A percentile compares a stretch with the other conserved stretches of the same genome.
Conservation (phyloP, 2,113 vertebrate genomes). For the Chaetodon trifascialis region DNA sequence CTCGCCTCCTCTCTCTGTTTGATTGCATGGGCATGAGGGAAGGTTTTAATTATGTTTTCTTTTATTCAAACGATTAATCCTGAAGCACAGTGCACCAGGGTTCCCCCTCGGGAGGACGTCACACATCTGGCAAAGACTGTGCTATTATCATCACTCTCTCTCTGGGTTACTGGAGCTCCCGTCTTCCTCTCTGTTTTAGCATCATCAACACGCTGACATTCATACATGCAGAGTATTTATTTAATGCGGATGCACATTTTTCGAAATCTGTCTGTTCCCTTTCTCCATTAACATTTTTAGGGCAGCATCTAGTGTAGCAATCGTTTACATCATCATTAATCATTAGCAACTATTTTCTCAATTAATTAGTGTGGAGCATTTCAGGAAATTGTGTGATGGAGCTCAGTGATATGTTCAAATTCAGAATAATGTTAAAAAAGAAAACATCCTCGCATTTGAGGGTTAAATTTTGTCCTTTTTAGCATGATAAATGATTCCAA, state of each 20-base stretch:
- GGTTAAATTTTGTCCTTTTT: background rate
- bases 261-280: background rate
- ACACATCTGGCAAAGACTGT: slow-evolving; percentile 72
- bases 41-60: slow-evolving; percentile 80
- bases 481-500: background rate
- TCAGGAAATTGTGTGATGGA: background rate
- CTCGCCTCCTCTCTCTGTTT: slow-evolving; percentile 49
- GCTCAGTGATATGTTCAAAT: background rate
- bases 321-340: background rate
- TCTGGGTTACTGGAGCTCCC: slow-evolving; percentile 54
- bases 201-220: background rate
- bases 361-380: background rate
- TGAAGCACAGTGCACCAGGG: slow-evolving; percentile 63
- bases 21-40: slow-evolving; percentile 66
- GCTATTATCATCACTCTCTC: slow-evolving; percentile 41
- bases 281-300: background rate
- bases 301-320: background rate
- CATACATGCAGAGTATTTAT: background rate
- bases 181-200: slow-evolving; percentile 14
- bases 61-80: slow-evolving; percentile 78
- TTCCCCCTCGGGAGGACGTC: slow-evolving; percentile 58
- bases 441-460: background rate
- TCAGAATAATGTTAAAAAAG: background rate
- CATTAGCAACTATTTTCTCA: background rate
- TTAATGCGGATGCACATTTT: background rate